Conservation (phyloP, 2,113 vertebrate species). For the Anser cygnoides region DNA sequence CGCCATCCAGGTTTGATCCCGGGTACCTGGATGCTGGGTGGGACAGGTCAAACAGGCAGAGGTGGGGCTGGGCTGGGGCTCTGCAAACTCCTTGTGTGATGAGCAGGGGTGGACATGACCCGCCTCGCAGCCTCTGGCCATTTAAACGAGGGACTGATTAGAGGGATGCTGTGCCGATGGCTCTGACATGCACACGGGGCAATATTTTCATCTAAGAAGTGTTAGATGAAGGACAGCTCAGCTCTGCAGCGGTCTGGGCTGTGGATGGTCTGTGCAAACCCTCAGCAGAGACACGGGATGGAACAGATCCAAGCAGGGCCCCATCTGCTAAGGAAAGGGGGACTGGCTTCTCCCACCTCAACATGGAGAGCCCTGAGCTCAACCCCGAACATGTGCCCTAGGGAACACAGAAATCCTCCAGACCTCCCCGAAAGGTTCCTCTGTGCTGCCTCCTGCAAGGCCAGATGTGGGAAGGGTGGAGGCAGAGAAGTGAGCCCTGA, state of each 20-base stretch:
- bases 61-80: background rate
- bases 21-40: background rate
- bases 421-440: background rate
- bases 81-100: background rate
- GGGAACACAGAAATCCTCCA: background rate
- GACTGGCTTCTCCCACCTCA: background rate
- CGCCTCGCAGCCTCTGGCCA: background rate
- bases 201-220: background rate
- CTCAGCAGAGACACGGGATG: rapidly evolving
- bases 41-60: background rate
- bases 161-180: background rate
- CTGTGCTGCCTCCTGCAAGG: background rate
- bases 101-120: background rate
- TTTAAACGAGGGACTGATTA: background rate
- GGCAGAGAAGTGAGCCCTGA: background rate
- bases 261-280: background rate
- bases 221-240: background rate
- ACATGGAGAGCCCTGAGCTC: background rate
- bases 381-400: background rate
- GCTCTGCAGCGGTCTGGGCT: background rate
- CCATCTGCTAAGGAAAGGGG: background rate
- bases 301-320: background rate
- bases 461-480: background rate
- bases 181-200: rapidly evolving
- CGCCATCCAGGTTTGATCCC: background rate